Conservation (phyloP, 2,888 invertebrate species). For the Clitarchus hookeri region DNA sequence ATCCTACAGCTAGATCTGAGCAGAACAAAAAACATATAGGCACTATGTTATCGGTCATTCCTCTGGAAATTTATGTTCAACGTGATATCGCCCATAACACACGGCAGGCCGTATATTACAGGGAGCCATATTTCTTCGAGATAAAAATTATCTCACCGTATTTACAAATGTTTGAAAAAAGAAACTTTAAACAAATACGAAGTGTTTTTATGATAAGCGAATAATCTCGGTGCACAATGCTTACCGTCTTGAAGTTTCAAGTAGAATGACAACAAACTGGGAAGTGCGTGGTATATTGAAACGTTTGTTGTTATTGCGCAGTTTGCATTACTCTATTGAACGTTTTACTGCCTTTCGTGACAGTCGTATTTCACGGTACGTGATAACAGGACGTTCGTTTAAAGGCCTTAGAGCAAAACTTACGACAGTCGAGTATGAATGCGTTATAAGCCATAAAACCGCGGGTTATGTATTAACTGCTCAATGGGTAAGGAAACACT, state of each 20-base stretch:
- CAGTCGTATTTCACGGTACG: not conserved
- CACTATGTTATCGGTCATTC: not conserved
- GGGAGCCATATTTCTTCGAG: not conserved
- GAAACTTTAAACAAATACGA: not conserved
- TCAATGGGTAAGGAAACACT: too few relatives aligned
- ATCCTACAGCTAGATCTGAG: too few relatives aligned
- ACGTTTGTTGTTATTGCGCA: not conserved
- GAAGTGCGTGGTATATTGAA: not conserved
- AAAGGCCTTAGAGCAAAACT: not conserved
- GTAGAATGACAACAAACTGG: not conserved
- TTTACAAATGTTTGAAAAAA: not conserved
- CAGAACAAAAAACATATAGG: not conserved
- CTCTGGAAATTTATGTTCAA: not conserved
- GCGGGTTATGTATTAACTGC: too few relatives aligned
- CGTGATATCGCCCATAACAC: not conserved
- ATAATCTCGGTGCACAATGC: not conserved
- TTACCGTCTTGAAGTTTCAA: not conserved
- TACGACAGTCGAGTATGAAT: too few relatives aligned
- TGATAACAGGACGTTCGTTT: not conserved
- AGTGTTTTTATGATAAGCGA: not conserved
- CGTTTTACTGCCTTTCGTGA: not conserved
- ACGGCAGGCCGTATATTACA: not conserved
- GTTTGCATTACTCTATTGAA: not conserved
- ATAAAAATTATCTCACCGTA: not conserved
- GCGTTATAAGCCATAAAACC: too few relatives aligned